phyloP scores from a whole-genome alignment of 2,113 vertebrate genomes.

The Rynchops niger region DNA sequence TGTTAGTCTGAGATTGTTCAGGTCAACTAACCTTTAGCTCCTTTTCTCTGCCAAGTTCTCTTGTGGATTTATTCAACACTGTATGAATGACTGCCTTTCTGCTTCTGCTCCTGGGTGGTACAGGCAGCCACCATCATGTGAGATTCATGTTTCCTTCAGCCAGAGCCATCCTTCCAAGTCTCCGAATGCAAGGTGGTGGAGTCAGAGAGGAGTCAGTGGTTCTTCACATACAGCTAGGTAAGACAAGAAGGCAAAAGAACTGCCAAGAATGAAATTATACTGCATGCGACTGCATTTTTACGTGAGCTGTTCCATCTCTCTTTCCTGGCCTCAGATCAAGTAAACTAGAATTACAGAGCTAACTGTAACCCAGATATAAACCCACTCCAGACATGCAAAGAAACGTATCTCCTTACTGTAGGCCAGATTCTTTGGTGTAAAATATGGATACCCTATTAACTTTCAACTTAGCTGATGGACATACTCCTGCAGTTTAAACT shows the following conservation, averaged over 20 bases:
- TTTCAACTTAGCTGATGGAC: background rate
- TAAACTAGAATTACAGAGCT: background rate
- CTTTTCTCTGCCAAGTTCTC: background rate
- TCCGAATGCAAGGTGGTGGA: background rate
- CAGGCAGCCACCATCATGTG: accelerated
- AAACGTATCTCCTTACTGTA: background rate
- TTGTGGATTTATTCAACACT: background rate
- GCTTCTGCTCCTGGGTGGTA: background rate
- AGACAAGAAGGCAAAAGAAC: background rate
- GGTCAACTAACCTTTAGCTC: background rate
- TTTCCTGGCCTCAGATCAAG: background rate
- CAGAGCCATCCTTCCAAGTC: background rate
- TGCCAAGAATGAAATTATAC: conserved; percentile 9
- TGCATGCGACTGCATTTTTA: background rate
- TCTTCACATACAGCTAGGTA: background rate
- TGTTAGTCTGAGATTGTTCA: background rate
- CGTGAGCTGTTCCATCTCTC: background rate
- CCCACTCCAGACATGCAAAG: background rate
- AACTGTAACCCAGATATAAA: background rate
- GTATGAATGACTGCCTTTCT: background rate
- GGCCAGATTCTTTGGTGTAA: background rate
- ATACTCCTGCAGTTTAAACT: background rate
- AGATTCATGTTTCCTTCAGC: background rate
- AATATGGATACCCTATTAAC: background rate
- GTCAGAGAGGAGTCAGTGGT: background rate